phyloP scores from a whole-genome alignment of 2,888 invertebrate species.

The Drosophila prostipennis region DNA sequence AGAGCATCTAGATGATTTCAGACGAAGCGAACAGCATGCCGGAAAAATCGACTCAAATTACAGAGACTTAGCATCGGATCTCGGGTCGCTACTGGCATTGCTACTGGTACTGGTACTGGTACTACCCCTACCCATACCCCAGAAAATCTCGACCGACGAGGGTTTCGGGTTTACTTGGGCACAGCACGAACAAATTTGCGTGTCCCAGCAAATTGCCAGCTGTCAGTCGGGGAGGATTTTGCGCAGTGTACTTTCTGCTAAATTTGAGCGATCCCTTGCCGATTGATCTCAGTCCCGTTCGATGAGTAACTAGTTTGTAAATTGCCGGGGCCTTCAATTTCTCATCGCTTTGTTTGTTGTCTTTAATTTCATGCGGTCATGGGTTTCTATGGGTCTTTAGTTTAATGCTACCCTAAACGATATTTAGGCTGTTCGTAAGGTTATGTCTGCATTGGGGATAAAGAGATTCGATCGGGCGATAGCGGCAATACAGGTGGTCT shows the following conservation, averaged over 20 bases:
- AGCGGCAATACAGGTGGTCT: slow-evolving; percentile 56
- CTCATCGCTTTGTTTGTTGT: slow-evolving; percentile 45
- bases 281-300: slow-evolving; percentile 33
- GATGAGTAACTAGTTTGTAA: slow-evolving; percentile 41
- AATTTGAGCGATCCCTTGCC: slow-evolving; percentile 51
- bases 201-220: slow-evolving; percentile 59
- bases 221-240: slow-evolving; percentile 46
- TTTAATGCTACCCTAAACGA: slow-evolving; percentile 59
- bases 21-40: slow-evolving; percentile 72
- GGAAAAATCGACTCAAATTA: slow-evolving; percentile 75
- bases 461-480: slow-evolving; percentile 38
- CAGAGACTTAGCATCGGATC: slow-evolving; percentile 45
- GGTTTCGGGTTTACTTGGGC: slow-evolving; percentile 57
- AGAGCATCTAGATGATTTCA: slow-evolving; percentile 40
- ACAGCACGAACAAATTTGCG: slow-evolving; percentile 63
- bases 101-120: slow-evolving; percentile 30
- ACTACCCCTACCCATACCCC: slow-evolving; percentile 18
- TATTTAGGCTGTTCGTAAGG: slow-evolving; percentile 45
- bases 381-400: slow-evolving; percentile 34
- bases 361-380: slow-evolving; percentile 69
- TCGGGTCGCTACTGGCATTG: slow-evolving; percentile 24
- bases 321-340: slow-evolving; percentile 43
- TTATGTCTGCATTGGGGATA: slow-evolving; percentile 35
- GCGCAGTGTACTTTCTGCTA: slow-evolving; percentile 59
- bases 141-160: slow-evolving; percentile 5